Evolutionary conservation across 2,888 invertebrate genomes (phyloP), one percentile per base, ranked within the genome.

Genomic region (Scaptomyza polygonia): DNA sequence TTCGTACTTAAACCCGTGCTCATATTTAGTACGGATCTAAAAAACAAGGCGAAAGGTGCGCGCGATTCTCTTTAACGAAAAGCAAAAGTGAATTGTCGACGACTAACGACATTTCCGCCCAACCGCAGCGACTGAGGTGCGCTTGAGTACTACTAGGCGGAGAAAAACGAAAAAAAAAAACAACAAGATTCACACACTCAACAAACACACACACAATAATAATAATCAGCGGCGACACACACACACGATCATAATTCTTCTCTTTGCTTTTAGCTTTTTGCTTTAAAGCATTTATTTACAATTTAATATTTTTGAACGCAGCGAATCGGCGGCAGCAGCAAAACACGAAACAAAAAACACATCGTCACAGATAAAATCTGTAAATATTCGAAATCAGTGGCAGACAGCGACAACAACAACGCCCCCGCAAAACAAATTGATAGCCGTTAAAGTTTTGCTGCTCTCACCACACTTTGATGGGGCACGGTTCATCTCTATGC

Each of bases 101-200:
- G 51, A 76, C 53, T 72, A 65, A 49, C 80, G 58, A 66, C 63
- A 65, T 63, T 74, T 63, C 77, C 66, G 54, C 25, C 72, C 83
- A 66, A 79, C 86, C 83, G 83, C 72, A 72, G 63, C 65, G 80
- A 63, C 56, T 75, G 80, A 83, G 83, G 77, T 86, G 71, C 79
- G 77, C 72, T 75, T 75, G 72, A 83, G 77, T 73, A 86, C 82
- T 85, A 86, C 82, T 82, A 81, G 49, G 52, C 61, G 40, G 42
- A 30, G 64, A 43, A 63, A n/a, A n/a, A n/a, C 1, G 12, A 34
- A 30, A 27, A 48, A 18, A 49, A 21, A 55, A 58, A 59, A 63
- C 51, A 64, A 61, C 40, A 67, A 29, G 25, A 29, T 43, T 30
- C 42, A 52, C 16, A 48, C 53, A 49, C 45, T 47, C 54, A 36